Percentiles rank a stretch among this genome's conserved stretches.
These are phyloP conservation scores for Triplophysa siluroides DNA, from an alignment of 2,113 vertebrate genomes.

Conservation along the genomic window DNA sequence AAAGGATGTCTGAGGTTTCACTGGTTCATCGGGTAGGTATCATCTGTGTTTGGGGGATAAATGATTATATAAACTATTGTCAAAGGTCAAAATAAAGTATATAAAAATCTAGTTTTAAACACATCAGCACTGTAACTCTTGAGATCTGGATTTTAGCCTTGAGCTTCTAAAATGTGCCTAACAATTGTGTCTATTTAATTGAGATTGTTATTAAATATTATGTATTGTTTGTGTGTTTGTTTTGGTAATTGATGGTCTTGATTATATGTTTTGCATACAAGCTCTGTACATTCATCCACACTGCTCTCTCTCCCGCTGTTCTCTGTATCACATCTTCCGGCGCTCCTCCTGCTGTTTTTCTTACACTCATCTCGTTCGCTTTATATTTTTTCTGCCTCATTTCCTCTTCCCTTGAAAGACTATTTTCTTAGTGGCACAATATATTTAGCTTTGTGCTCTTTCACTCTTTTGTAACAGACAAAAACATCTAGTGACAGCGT, in stretches of 20 bases:
- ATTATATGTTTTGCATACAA: neutral
- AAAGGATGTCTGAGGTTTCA: too few species aligned
- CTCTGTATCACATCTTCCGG: neutral
- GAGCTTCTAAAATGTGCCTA: too few species aligned
- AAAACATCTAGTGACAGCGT: neutral
- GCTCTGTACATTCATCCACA: slow-evolving; percentile 16
- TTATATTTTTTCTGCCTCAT: slow-evolving; percentile 4
- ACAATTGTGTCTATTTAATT: too few species aligned
- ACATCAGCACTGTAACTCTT: too few species aligned
- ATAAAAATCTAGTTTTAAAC: too few species aligned
- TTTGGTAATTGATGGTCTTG: slow-evolving; percentile 18
- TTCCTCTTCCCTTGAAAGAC: slow-evolving; percentile 21
- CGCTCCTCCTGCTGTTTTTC: neutral
- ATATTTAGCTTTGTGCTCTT: slow-evolving; percentile 13
- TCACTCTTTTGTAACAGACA: neutral
- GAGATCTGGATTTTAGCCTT: too few species aligned
- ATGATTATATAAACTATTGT: too few species aligned
- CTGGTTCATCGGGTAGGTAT: too few species aligned
- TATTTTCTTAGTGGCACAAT: slow-evolving; percentile 4
- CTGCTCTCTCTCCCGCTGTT: neutral
- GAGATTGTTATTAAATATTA: too few species aligned
- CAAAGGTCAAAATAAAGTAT: too few species aligned
- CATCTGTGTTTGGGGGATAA: too few species aligned
- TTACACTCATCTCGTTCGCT: neutral
- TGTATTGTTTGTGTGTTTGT: slow-evolving; percentile 4